Evolutionary conservation across 2,797 vertebrate genomes (phyloP).

Genomic region (Gymnodraco acuticeps): DNA sequence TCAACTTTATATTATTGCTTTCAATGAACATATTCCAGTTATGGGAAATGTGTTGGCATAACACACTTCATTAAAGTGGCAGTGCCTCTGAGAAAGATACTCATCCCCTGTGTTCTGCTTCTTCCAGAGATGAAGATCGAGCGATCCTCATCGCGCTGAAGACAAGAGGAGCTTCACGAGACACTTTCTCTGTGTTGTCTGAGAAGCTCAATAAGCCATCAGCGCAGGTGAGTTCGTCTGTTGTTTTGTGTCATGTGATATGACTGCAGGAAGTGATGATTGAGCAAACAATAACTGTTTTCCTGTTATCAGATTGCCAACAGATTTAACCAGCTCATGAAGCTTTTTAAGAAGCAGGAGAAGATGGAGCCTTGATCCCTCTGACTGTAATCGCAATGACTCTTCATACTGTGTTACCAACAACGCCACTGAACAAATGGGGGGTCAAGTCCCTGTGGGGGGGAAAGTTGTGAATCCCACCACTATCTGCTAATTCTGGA

Average conservation of each 20-base stretch:
- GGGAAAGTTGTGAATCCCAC: neutral
- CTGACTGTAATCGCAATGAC: neutral
- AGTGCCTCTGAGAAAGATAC: too few species aligned
- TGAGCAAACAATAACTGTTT: neutral
- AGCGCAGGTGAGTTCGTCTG: conserved; percentile 82
- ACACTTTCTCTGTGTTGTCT: conserved; percentile 91
- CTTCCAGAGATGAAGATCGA: conserved; percentile 92
- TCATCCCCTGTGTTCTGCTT: conserved; percentile 7
- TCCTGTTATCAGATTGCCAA: conserved; percentile 88
- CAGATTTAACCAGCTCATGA: conserved; percentile 94
- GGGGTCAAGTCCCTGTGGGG: neutral
- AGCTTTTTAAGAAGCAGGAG: conserved; percentile 95
- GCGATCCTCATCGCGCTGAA: conserved; percentile 92
- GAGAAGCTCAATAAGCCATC: conserved; percentile 90
- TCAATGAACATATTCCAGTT: too few species aligned
- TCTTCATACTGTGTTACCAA: neutral
- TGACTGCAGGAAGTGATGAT: neutral
- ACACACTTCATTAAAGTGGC: too few species aligned
- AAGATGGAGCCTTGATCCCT: conserved; percentile 80
- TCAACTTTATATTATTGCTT: too few species aligned
- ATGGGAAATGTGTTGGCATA: too few species aligned
- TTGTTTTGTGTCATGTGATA: neutral
- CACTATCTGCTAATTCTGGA: neutral
- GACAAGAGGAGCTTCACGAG: conserved; percentile 89
- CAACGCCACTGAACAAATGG: neutral